phyloP scores from a whole-genome alignment of 2,888 invertebrate species.

The Eudasyphora cyanicolor region DNA sequence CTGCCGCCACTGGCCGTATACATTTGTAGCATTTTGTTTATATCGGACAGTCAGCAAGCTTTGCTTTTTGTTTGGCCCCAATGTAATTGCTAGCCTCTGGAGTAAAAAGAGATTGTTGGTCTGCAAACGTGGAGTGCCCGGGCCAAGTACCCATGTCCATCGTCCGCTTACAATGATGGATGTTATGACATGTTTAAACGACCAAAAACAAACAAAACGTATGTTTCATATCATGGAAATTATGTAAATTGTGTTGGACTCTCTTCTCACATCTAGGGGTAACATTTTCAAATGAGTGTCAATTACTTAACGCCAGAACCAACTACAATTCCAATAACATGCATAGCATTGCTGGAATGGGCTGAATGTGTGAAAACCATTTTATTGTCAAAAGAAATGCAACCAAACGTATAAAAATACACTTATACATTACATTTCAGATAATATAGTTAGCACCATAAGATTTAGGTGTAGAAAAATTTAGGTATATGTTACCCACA shows the following conservation, averaged over 20 bases:
- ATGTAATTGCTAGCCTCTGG: conserved; percentile 42
- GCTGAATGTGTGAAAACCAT: no score
- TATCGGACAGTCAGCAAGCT: background rate
- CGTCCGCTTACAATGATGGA: conserved; percentile 48
- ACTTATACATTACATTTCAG: no score
- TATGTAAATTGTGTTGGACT: conserved; percentile 38
- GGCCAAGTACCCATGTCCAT: background rate
- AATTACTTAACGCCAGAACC: background rate
- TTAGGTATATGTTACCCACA: no score
- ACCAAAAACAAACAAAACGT: conserved; percentile 24
- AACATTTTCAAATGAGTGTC: conserved; percentile 20
- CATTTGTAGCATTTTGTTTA: conserved; percentile 31
- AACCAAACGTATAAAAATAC: background rate
- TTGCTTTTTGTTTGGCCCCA: conserved; percentile 14
- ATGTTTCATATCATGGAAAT: conserved; percentile 29
- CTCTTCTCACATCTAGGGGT: background rate
- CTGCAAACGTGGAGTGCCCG: background rate
- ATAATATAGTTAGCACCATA: no score
- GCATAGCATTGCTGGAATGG: background rate
- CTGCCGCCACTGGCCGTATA: background rate
- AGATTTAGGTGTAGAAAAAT: no score
- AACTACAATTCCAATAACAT: background rate
- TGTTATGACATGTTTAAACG: conserved; percentile 33
- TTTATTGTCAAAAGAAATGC: background rate
- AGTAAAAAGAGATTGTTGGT: background rate